phyloP scores from a whole-genome alignment of 2,113 vertebrate genomes.

The Xenotilapia longispinis region DNA sequence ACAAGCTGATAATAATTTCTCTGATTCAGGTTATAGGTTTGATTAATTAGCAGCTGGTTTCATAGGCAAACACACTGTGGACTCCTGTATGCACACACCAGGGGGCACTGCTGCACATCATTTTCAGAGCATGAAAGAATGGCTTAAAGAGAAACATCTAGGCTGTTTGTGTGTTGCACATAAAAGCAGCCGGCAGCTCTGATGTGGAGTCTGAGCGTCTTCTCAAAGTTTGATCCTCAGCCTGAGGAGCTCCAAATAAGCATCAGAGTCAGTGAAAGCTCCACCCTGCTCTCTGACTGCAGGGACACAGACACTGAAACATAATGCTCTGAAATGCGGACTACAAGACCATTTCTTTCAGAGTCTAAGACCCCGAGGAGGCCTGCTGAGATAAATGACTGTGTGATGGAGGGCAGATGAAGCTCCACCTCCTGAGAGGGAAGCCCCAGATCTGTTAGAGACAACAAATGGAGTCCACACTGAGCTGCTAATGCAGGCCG shows the following conservation, averaged over 20 bases:
- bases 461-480: neutral
- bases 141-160: neutral
- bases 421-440: neutral
- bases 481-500: neutral
- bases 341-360: neutral
- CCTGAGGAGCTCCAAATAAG: neutral
- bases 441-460: neutral
- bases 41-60: neutral
- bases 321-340: neutral
- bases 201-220: neutral
- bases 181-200: neutral
- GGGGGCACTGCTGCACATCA: neutral
- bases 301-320: neutral
- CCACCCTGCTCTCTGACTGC: neutral
- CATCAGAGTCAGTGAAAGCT: neutral
- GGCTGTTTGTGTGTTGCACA: neutral
- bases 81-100: neutral
- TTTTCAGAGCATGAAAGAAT: neutral
- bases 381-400: neutral
- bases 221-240: neutral
- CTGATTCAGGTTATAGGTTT: neutral
- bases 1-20: neutral
- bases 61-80: neutral
- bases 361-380: neutral
- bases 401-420: neutral